Conservation (phyloP, 1,140 invertebrate species). For the Riptortus pedestris region DNA sequence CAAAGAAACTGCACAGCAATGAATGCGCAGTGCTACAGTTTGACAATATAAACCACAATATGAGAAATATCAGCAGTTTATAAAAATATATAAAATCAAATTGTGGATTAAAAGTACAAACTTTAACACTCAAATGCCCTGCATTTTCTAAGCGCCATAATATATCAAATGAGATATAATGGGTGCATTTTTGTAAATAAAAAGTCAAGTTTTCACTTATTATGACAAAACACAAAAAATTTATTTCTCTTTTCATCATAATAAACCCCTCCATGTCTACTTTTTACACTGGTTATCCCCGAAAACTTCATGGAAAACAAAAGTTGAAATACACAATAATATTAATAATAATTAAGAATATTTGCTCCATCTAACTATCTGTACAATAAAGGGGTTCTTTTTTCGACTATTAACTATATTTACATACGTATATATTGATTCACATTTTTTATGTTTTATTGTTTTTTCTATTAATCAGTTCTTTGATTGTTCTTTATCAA, state of each 20-base stretch:
- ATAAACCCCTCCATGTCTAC: slow-evolving; percentile 28
- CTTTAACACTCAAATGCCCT: too few species aligned
- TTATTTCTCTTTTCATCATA: slow-evolving; percentile 28
- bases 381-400: slow-evolving; percentile 24
- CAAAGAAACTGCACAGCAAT: too few species aligned
- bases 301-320: slow-evolving; percentile 24
- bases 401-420: slow-evolving; percentile 22
- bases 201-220: slow-evolving; percentile 26
- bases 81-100: too few species aligned
- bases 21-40: too few species aligned
- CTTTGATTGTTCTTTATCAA: slow-evolving; percentile 21
- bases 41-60: too few species aligned
- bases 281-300: slow-evolving; percentile 26
- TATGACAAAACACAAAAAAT: slow-evolving; percentile 32
- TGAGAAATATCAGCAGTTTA: too few species aligned
- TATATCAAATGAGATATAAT: not conserved
- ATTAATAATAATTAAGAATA: slow-evolving; percentile 28
- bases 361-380: slow-evolving; percentile 24
- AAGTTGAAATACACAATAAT: slow-evolving; percentile 26
- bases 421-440: slow-evolving; percentile 19
- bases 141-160: not conserved
- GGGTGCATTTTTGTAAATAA: slow-evolving; percentile 24
- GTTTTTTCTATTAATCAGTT: slow-evolving; percentile 14
- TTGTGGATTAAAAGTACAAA: too few species aligned
- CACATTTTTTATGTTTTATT: slow-evolving; percentile 17